phyloP scores from a whole-genome alignment of 1,140 invertebrate genomes.

The Sweltsa coloradensis region DNA sequence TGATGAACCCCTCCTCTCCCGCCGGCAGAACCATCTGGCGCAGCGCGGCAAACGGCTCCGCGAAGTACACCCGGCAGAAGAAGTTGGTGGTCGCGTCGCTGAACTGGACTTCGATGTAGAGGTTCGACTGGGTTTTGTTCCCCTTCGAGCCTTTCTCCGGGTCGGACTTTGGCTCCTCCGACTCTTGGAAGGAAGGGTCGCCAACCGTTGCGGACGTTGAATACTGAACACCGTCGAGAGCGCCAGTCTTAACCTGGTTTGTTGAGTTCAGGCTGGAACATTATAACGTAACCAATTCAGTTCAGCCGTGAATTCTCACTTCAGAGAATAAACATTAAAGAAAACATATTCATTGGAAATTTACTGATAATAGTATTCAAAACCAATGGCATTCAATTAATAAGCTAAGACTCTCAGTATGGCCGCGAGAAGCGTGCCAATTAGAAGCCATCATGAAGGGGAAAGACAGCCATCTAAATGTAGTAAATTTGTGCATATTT shows the following conservation, averaged over 20 bases:
- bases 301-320: too few relatives aligned
- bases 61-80: constrained; percentile 74
- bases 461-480: too few relatives aligned
- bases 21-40: constrained; percentile 54
- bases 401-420: too few relatives aligned
- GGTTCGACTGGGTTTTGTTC: constrained; percentile 26
- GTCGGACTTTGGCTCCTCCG: constrained; percentile 27
- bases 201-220: neutral
- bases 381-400: too few relatives aligned
- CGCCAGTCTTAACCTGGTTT: neutral
- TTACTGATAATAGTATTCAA: too few relatives aligned
- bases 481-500: too few relatives aligned
- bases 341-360: too few relatives aligned
- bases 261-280: too few relatives aligned
- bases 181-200: neutral
- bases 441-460: too few relatives aligned
- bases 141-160: constrained; percentile 25
- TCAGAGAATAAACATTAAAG: too few relatives aligned
- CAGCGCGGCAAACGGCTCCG: constrained; percentile 70
- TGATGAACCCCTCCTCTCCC: constrained; percentile 53
- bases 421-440: too few relatives aligned
- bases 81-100: constrained; percentile 61
- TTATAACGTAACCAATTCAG: too few relatives aligned
- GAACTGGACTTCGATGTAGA: constrained; percentile 66
- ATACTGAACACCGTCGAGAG: neutral